Base-by-base conservation (phyloP, 2,113 vertebrate genomes). In the Mugil cephalus region DNA sequence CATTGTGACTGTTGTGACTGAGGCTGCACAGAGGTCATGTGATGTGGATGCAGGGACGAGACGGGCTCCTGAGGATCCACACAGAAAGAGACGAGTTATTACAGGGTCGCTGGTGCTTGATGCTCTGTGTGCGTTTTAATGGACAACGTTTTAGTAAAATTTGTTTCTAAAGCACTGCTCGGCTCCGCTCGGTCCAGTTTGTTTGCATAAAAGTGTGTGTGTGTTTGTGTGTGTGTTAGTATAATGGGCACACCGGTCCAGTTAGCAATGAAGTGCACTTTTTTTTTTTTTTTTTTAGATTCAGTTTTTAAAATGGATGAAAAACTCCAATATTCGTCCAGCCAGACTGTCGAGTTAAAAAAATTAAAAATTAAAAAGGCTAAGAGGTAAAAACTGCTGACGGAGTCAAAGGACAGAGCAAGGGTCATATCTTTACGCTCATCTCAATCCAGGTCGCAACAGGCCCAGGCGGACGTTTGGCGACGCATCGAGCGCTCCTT, bases 251-350 rank as follows among this genome's bases (percentile, higher is more conserved):
- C 79, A 47, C 35, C 24, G 74, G 79, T 63, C 67, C 74, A 12
- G 50, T 69, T 36, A 60, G 24, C 1, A 6, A 79, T 79, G 79
- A 87, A 87, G 83, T 82, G 87, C 88, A 87, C 86, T 87, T 88
- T 36, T n/a, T n/a, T n/a, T n/a, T n/a, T n/a, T n/a, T n/a, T n/a
- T n/a, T n/a, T 61, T 71, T 54, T 12, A 70, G 67, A 74, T 83
- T 80, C 8, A 43, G 3, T 35, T 36, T 51, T 42, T 46, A 62
- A 81, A 72, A 65, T 43, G 54, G 45, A 71, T 62, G 46, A 69
- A 63, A 78, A 66, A 43, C 17, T 76, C 45, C 46, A 52, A 10
- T 53, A 21, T 76, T 24, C 55, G 45, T 60, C 69, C 40, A 4
- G 10, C 19, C 4, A 11, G 45, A 47, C 46, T 9, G n/a, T 45